Conservation (phyloP, 1,140 invertebrate species). For the Thaumatotibia leucotreta region DNA sequence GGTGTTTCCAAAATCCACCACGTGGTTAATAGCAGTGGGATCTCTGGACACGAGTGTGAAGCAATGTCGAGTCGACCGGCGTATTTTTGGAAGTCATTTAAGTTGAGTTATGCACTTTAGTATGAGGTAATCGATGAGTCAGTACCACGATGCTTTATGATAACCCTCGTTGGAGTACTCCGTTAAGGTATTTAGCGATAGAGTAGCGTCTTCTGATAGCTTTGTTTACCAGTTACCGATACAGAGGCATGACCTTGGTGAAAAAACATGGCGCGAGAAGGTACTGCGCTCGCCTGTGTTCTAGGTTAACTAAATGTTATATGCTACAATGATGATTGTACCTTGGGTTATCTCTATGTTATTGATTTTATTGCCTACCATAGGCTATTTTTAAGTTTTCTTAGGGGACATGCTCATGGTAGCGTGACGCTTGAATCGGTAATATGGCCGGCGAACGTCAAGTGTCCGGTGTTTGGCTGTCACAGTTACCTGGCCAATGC, state of each 20-base stretch:
- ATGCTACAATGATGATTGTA: constrained; percentile 20
- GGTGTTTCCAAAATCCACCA: constrained; percentile 20
- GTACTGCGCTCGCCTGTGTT: constrained; percentile 49
- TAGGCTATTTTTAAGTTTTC: constrained; percentile 56
- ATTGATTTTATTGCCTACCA: constrained; percentile 53
- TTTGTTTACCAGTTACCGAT: constrained; percentile 72
- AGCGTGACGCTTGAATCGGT: constrained; percentile 67
- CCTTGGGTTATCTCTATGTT: constrained; percentile 27
- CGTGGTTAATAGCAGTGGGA: constrained; percentile 20
- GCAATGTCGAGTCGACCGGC: constrained; percentile 45
- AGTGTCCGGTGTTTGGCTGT: constrained; percentile 35
- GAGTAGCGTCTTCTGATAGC: constrained; percentile 30
- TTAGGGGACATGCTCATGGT: constrained; percentile 52
- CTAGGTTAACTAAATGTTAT: constrained; percentile 37
- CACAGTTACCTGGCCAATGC: constrained; percentile 32
- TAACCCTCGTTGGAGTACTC: constrained; percentile 3
- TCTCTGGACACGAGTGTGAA: constrained; percentile 16
- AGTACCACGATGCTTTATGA: constrained; percentile 29
- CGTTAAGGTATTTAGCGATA: not conserved
- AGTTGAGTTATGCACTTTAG: constrained; percentile 40
- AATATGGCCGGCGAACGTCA: constrained; percentile 73
- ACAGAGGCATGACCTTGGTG: constrained; percentile 69
- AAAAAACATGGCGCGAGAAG: constrained; percentile 71
- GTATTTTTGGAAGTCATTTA: constrained; percentile 62
- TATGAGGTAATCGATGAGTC: constrained; percentile 66